These are phyloP conservation scores for Pterostichus niger DNA, from an alignment of 2,888 invertebrate species.

Conservation along the genomic window DNA sequence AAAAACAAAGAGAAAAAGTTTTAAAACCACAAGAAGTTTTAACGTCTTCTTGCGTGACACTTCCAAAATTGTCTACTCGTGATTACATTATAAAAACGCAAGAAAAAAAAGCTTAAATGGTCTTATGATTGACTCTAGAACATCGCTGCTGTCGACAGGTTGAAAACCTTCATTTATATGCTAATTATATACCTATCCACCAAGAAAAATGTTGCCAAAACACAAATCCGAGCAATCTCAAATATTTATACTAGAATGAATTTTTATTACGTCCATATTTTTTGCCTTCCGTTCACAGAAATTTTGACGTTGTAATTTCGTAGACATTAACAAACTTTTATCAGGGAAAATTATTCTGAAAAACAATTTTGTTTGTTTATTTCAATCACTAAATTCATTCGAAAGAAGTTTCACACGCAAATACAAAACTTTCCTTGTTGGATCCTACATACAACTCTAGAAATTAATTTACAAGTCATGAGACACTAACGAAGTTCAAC, in stretches of 20 bases:
- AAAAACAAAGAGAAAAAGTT: slow-evolving; percentile 44
- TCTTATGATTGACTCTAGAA: slow-evolving; percentile 45
- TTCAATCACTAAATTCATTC: slow-evolving; percentile 18
- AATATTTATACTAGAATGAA: slow-evolving; percentile 26
- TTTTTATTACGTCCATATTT: neutral
- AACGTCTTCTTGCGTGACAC: slow-evolving; percentile 41
- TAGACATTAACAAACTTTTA: neutral
- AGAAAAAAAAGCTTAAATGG: slow-evolving; percentile 43
- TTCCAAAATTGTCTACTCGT: slow-evolving; percentile 47
- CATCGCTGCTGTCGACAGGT: slow-evolving; percentile 15
- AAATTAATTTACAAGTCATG: slow-evolving; percentile 50
- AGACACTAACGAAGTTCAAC: slow-evolving; percentile 42
- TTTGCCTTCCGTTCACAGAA: neutral
- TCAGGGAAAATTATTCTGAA: neutral
- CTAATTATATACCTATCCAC: slow-evolving; percentile 17
- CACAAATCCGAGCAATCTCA: neutral
- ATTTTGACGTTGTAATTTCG: slow-evolving; percentile 13
- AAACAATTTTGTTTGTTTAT: slow-evolving; percentile 12
- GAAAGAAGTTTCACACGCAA: slow-evolving; percentile 10
- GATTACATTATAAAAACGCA: slow-evolving; percentile 47
- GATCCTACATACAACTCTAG: neutral
- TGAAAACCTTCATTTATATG: slow-evolving; percentile 27
- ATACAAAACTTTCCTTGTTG: slow-evolving; percentile 14
- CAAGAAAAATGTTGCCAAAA: too few species aligned
- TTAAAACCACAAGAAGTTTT: slow-evolving; percentile 9